Evolutionary conservation across 2,888 invertebrate genomes (phyloP).

Genomic region (Parnassius apollo): DNA sequence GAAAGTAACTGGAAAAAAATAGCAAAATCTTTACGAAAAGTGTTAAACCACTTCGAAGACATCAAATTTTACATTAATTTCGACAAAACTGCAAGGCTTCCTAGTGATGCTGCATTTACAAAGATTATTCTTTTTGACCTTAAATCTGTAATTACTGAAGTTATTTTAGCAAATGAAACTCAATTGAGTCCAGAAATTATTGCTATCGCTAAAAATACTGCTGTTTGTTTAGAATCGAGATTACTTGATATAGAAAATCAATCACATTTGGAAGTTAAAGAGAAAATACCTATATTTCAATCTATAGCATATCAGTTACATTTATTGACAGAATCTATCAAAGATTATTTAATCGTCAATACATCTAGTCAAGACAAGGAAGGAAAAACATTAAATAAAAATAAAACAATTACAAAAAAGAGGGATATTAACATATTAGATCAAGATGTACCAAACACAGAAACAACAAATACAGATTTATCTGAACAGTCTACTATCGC

Average conservation of each 20-base stretch:
- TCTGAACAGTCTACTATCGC: too few relatives aligned
- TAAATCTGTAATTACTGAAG: constrained; percentile 43
- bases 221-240: constrained; percentile 41
- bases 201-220: constrained; percentile 32
- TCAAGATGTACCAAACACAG: too few relatives aligned
- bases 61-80: constrained; percentile 73
- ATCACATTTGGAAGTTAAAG: constrained; percentile 61
- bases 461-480: too few relatives aligned
- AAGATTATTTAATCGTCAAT: constrained; percentile 23
- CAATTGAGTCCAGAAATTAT: constrained; percentile 34
- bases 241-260: constrained; percentile 47
- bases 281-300: constrained; percentile 69
- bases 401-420: neutral
- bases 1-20: constrained; percentile 49
- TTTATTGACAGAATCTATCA: constrained; percentile 37
- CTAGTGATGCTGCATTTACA: constrained; percentile 67
- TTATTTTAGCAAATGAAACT: constrained; percentile 37
- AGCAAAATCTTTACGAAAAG: constrained; percentile 57
- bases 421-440: neutral
- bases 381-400: neutral
- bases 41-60: constrained; percentile 72
- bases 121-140: constrained; percentile 64
- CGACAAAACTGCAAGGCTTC: constrained; percentile 71
- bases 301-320: constrained; percentile 45
- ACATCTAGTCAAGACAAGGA: neutral